phyloP scores from a whole-genome alignment of 2,113 vertebrate species.

The Seriola rivoliana region DNA sequence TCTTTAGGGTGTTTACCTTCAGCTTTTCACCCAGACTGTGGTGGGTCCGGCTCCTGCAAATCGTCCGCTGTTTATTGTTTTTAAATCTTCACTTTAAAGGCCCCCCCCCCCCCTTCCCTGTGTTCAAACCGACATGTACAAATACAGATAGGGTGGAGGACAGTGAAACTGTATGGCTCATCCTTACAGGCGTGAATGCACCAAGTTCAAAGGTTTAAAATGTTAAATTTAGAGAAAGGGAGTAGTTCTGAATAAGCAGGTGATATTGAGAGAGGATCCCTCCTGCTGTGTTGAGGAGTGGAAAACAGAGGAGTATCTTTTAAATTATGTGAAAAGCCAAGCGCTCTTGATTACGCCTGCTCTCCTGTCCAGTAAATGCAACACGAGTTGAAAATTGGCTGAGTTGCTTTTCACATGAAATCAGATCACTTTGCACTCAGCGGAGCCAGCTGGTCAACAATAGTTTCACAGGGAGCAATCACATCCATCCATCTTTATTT shows the following conservation, averaged over 20 bases:
- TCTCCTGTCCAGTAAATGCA: not conserved
- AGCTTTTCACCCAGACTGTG: conserved; percentile 5
- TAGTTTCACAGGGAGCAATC: not conserved
- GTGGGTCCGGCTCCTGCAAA: conserved; percentile 30
- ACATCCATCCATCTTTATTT: conserved; percentile 22
- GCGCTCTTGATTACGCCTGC: not conserved
- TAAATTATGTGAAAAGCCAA: not conserved
- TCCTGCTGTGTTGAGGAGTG: not conserved
- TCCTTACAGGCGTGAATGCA: not conserved
- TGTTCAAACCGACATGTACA: conserved; percentile 10
- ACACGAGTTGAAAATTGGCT: not conserved
- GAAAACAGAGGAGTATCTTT: not conserved
- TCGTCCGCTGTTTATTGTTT: conserved; percentile 25
- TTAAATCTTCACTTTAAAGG: not conserved
- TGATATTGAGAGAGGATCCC: not conserved
- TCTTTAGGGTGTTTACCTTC: conserved; percentile 16
- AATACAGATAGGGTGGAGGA: conserved; percentile 1
- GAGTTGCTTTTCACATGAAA: not conserved
- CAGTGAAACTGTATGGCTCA: not conserved
- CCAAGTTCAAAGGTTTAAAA: not conserved
- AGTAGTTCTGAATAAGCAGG: conserved; percentile 27
- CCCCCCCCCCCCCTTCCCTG: not conserved
- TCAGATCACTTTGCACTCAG: not conserved
- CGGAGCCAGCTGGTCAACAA: conserved; percentile 6
- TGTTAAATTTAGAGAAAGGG: conserved; percentile 43